Base-by-base conservation (phyloP, 2,113 vertebrate species). In the Rhadina sibilatrix region DNA sequence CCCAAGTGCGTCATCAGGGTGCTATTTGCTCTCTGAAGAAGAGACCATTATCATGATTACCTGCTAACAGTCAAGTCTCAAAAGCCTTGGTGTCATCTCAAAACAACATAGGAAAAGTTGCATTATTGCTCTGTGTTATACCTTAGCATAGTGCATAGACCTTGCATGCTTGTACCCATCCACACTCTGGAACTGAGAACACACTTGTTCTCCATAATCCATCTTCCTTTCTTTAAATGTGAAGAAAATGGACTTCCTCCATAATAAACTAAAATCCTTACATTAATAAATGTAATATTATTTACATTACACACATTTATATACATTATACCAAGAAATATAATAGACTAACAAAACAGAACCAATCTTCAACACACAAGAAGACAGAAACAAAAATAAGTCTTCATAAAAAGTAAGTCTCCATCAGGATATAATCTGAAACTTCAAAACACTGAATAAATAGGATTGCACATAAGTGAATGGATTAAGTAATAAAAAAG, bases 1-100 rank as follows among this genome's bases (percentile, higher is more conserved):
- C 96, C 94, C 80, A 92, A 60, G 60, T 93, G 53, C 50, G 5
- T 97, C 97, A 96, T 76, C 85, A 94, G 90, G 95, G 96, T 81
- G 68, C 87, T 89, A 52, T 88, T 66, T 83, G 54, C 66, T 42
- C 72, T 77, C 93, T 40, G 74, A 81, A 96, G 90, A 91, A 37
- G 37, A 93, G 40, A 87, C 76, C 86, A 89, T 96, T 64, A 66
- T 49, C 60, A 37, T 30, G 56, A 95, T 93, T 87, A 90, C 78
- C 72, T 75, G n/a, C 72, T 61, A 81, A 87, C 71, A 91, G 64
- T 19, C 76, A 90, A 86, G 42, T 69, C 91, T 91, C 65, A 84
- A 86, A 93, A 83, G 86, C 38, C 47, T 76, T 10, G 3, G 42
- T 24, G 33, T 72, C 49, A 30, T 9, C 71, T 59, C 61, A 61